Evolutionary conservation across 2,888 invertebrate species (phyloP).

Genomic region (Nipponacmea schrenckii): DNA sequence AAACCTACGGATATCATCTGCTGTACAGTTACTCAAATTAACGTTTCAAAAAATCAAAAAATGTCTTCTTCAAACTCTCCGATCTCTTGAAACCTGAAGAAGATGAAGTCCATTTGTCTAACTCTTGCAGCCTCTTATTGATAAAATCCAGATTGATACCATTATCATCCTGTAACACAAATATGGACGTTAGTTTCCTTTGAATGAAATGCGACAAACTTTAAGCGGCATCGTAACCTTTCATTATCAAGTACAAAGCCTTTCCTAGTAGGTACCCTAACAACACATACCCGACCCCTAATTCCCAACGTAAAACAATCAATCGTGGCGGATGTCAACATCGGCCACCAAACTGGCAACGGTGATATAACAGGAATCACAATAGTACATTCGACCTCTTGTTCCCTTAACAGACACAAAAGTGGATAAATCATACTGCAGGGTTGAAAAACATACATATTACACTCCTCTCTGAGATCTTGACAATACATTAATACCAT

Average conservation of each 20-base stretch:
- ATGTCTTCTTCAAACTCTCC: no score
- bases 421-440: not conserved
- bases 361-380: not conserved
- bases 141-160: not conserved
- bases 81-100: not conserved
- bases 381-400: not conserved
- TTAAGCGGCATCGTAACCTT: not conserved
- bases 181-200: not conserved
- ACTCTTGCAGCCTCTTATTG: not conserved
- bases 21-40: not conserved
- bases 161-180: not conserved
- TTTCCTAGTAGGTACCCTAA: not conserved
- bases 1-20: conserved; percentile 5
- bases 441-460: no score
- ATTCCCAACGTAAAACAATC: not conserved
- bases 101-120: not conserved
- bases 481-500: not conserved
- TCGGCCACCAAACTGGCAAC: not conserved
- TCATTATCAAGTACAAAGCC: not conserved
- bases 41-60: no score
- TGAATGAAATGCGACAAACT: not conserved
- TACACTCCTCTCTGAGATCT: not conserved
- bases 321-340: no score
- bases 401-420: not conserved
- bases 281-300: not conserved